Evolutionary conservation across 2,888 invertebrate genomes (phyloP), one percentile per base, ranked within the genome.

Genomic region (Craniophora ligustri): DNA sequence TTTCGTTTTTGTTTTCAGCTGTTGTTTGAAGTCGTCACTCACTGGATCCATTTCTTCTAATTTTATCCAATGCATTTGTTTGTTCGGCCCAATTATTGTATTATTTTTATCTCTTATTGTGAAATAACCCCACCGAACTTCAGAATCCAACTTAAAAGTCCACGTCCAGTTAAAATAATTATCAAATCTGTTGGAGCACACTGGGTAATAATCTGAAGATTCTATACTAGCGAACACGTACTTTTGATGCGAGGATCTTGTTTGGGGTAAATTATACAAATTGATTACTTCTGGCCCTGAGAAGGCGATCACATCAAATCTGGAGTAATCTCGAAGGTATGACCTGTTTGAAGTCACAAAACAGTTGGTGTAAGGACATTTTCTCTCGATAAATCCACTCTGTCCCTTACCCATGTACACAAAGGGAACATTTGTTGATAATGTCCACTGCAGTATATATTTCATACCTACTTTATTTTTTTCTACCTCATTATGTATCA

Each of bases 131-230:
- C 79, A 83, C 3, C 67, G 65, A 1, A 85, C 70, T 53, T 90
- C 87, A 1, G 88, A 89, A 54, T 85, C 77, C 7, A 89, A 60
- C 56, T 59, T 81, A 46, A 79, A 89, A 0, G 88, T 88, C 82
- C 85, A 85, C 0, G 89, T 88, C 88, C 89, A 89, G 46, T 89
- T 89, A 41, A 89, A 89, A 47, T 74, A 86, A 1, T 65, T 63
- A 30, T 91, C 75, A 2, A 82, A 82, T 10, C 39, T 50, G 3
- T 64, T 32, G 5, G 72, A 58, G 30, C 84, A 85, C 0, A 78
- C 45, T 0, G 84, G 82, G 55, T 87, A 87, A 39, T 83, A 69
- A 3, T 76, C 72, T 5, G 87, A 54, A 1, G 90, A 87, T 60
- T 90, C 90, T 53, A 84, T 84, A 10, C 74, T 79, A 3, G 78